These are phyloP conservation scores for Drosophila buzzatii DNA, from an alignment of 2,888 invertebrate species.

Conservation along the genomic window DNA sequence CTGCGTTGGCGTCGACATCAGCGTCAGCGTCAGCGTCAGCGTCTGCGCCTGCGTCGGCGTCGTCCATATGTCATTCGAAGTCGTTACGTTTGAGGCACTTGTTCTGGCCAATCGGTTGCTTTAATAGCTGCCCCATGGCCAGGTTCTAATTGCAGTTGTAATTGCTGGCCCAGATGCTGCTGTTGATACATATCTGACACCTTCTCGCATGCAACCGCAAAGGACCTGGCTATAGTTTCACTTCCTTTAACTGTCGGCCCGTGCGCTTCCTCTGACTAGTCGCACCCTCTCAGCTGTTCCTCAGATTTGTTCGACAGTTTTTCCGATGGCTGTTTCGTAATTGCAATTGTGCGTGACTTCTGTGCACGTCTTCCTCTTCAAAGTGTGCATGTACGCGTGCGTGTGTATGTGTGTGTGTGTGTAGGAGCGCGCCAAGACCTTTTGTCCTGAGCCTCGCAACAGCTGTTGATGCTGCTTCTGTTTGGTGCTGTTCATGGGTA, in stretches of 20 bases:
- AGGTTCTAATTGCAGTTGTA: slow-evolving; percentile 60
- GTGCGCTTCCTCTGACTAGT: slow-evolving; percentile 44
- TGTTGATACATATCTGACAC: slow-evolving; percentile 43
- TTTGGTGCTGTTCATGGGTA: slow-evolving; percentile 33
- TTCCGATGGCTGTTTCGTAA: slow-evolving; percentile 31
- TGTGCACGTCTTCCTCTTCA: slow-evolving; percentile 16
- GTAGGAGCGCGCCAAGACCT: slow-evolving; percentile 56
- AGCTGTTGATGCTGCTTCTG: slow-evolving; percentile 55
- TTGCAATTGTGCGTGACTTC: slow-evolving; percentile 66
- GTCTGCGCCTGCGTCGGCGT: slow-evolving; percentile 60
- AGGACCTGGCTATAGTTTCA: slow-evolving; percentile 47
- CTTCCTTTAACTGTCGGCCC: slow-evolving; percentile 54
- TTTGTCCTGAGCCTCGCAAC: slow-evolving; percentile 38
- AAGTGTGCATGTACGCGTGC: not conserved
- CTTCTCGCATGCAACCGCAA: slow-evolving; percentile 65
- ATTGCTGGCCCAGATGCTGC: slow-evolving; percentile 63
- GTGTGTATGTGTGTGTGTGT: slow-evolving; percentile 1
- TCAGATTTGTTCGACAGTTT: slow-evolving; percentile 62
- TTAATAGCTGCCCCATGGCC: slow-evolving; percentile 40
- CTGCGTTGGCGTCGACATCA: slow-evolving; percentile 23
- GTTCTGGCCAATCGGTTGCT: slow-evolving; percentile 54
- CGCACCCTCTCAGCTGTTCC: slow-evolving; percentile 69
- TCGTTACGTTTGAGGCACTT: slow-evolving; percentile 47
- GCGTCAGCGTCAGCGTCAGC: not conserved
- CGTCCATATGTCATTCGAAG: slow-evolving; percentile 64